phyloP scores from a whole-genome alignment of 1,140 invertebrate genomes.

The Mesaphorura yosii region DNA sequence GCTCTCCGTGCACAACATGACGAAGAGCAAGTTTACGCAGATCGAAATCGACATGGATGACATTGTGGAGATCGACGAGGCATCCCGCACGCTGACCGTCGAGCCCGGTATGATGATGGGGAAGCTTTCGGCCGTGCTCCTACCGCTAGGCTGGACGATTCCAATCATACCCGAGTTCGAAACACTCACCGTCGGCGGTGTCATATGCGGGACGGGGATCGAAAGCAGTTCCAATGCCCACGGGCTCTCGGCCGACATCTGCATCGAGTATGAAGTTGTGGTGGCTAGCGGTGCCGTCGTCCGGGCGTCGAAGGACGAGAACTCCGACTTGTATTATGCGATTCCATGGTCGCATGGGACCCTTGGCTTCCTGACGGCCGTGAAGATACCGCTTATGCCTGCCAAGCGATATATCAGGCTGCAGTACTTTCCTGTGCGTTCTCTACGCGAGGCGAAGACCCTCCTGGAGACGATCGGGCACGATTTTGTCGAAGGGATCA shows the following conservation, averaged over 20 bases:
- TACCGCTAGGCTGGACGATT: background rate
- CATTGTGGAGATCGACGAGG: background rate
- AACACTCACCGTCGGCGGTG: background rate
- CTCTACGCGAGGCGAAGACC: background rate
- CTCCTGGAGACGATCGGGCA: background rate
- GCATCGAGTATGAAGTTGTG: background rate
- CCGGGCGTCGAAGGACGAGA: background rate
- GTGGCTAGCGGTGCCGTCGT: background rate
- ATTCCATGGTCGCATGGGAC: conserved; percentile 2
- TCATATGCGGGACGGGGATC: background rate
- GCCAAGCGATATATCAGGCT: background rate
- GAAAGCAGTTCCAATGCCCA: conserved; percentile 1
- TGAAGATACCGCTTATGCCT: background rate
- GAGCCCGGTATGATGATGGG: conserved; percentile 3
- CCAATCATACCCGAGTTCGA: background rate
- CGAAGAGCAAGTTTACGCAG: background rate
- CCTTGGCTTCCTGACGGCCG: background rate
- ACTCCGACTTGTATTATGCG: background rate
- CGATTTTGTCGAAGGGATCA: conserved; percentile 1
- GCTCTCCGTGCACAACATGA: background rate
- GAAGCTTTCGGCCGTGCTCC: background rate
- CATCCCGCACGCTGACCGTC: background rate
- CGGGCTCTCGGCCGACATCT: background rate
- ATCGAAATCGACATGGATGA: background rate
- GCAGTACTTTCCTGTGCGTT: background rate